Base-by-base conservation (phyloP, 2,888 invertebrate genomes). In the Hypolimnas misippus region DNA sequence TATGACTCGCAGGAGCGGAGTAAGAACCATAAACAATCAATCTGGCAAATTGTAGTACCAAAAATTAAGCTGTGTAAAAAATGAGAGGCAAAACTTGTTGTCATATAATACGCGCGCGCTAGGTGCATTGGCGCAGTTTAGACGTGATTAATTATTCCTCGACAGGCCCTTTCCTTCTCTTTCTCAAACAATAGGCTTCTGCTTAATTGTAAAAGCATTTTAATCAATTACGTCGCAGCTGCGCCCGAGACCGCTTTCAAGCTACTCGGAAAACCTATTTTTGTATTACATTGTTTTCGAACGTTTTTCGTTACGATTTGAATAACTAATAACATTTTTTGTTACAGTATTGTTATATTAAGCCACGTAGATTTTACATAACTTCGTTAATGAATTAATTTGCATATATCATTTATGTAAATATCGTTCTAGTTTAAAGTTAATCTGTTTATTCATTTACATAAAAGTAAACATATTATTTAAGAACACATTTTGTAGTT, bases 161-260 rank as follows among this genome's bases (percentile, higher is more conserved):
- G 56, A 46, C 56, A 56, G 31, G 33, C 31, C 46, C 19, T 44
- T 31, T 44, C 17, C 12, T 46, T 42, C 33, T 19, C 33, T 46
- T 19, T 31, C 44, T 8, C 17, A 17, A 46, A 56, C 19, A 46
- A 29, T n/a, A 19, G 44, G 19, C 44, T 19, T 5, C 19, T 12
- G 6, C 14, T 25, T 29, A 61, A 61, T 55, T 49, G 54, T 16
- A 31, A 38, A 19, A 7, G 33, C 50, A 29, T 51, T 10, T 38
- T 14, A 40, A 58, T 42, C 58, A 52, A 58, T 52, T 44, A 33
- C 16, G 42, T 10, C 33, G 17, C 58, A 58, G 58, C 58, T 58
- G 58, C 19, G 42, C 2, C 6, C 14, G 31, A 17, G 8, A 29
- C 8, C 29, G 2, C 25, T 17, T 0, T 35, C 17, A 7, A 29